Base-by-base conservation (phyloP, 2,888 invertebrate species). In the Acholoe squamosa region DNA sequence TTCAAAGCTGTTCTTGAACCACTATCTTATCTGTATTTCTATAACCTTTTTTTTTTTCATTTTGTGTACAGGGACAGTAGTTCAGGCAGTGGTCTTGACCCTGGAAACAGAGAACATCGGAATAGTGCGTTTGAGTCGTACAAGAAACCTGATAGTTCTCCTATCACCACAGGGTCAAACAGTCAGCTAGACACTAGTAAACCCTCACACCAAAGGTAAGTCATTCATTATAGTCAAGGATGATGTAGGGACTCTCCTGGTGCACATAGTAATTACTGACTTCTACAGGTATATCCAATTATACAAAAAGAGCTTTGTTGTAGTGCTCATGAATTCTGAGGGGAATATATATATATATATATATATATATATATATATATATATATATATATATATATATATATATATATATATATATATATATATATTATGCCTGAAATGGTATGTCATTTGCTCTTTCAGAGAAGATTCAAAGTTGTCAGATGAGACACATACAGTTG, bases 41-140 rank as follows among this genome's bases (percentile, higher is more conserved):
- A 19, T 54, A 54, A 16, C 25, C 12, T n/a, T 25, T 71, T 25
- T 76, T 61, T n/a, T 61, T 19, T 19, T 61, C 5, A 19, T n/a
- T 61, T 19, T 7, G 12, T 61, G 19, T 25, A 54, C 89, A 84
- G 89, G 91, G 84, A 90, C 90, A 71, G 54, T 90, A 56, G 91
- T 91, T 90, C 91, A 92, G 92, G 92, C 54, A 91, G 92, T 84
- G 91, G 89, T 22, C 84, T 90, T 52, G 90, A 90, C 28, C 90
- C 90, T 5, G 19, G 34, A 31, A 76, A 89, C 19, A 67, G 90
- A 10, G 91, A 91, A 25, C 76, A 80, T 61, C 56, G 98, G 90
- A 98, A 98, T 51, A 98, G 98, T 92, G 99, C 99, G n/a, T 98
- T 99, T 95, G 98, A 98, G 96, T 96, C 98, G 92, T 99, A 98